phyloP scores from a whole-genome alignment of 2,797 vertebrate species.

The Hippoglossus hippoglossus region DNA sequence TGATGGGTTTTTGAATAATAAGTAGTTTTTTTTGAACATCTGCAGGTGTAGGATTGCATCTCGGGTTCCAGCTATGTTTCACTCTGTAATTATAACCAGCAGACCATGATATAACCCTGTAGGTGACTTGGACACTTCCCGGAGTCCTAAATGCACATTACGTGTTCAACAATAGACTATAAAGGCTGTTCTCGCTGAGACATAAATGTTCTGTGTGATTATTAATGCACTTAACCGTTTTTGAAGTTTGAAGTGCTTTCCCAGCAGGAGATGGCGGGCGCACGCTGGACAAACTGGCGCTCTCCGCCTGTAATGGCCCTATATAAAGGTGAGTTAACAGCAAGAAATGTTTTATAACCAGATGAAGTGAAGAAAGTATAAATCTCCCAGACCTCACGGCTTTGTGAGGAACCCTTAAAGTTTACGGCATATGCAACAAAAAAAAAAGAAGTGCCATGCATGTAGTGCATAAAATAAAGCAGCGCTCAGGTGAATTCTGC shows the following conservation, averaged over 20 bases:
- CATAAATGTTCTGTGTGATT: constrained; percentile 35
- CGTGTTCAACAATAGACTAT: constrained; percentile 33
- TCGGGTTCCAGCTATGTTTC: constrained; percentile 6
- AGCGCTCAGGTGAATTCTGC: constrained; percentile 33
- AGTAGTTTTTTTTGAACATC: constrained; percentile 15
- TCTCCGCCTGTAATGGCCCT: constrained; percentile 24
- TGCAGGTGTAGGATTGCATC: constrained; percentile 8
- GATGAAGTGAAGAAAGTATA: constrained; percentile 32
- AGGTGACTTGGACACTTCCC: background rate
- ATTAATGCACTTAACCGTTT: constrained; percentile 27
- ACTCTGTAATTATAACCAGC: constrained; percentile 40
- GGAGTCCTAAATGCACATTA: constrained; percentile 21
- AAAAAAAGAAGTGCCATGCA: background rate
- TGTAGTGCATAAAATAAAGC: constrained; percentile 7
- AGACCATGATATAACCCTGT: constrained; percentile 26
- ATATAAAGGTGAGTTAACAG: constrained; percentile 41
- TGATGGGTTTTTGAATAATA: constrained; percentile 47
- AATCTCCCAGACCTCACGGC: constrained; percentile 12
- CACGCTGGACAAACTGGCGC: constrained; percentile 4
- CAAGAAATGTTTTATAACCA: constrained; percentile 35
- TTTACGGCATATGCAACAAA: constrained; percentile 26
- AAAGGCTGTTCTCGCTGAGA: constrained; percentile 4
- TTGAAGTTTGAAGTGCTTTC: constrained; percentile 28
- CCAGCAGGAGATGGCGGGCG: constrained; percentile 5
- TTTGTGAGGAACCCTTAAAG: constrained; percentile 38